Conservation (phyloP, 1,140 invertebrate genomes). For the Aphaenogaster rudis region DNA sequence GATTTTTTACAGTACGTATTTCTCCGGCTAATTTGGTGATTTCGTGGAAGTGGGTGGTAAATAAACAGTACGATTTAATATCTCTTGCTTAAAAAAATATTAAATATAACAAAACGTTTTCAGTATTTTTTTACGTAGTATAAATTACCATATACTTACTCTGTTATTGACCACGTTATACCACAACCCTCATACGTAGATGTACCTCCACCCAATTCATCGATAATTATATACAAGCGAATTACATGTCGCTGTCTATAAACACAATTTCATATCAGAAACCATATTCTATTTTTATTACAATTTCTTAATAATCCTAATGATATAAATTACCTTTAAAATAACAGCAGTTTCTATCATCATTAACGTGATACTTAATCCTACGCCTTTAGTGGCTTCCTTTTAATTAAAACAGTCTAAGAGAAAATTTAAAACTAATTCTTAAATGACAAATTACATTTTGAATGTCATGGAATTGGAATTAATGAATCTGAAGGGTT, state of each 20-base stretch:
- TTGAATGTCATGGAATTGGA: not conserved
- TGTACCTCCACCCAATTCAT: conserved; percentile 99
- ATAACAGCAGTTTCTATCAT: conserved; percentile 98
- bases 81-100: conserved; percentile 90
- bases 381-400: conserved; percentile 54
- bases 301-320: not conserved
- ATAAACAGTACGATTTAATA: conserved; percentile 95
- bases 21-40: conserved; percentile 93
- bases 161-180: conserved; percentile 98
- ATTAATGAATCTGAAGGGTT: not conserved
- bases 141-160: conserved; percentile 89
- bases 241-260: conserved; percentile 94
- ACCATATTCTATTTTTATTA: conserved; percentile 50
- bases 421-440: conserved; percentile 93
- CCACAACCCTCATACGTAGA: conserved; percentile 99
- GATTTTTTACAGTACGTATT: conserved; percentile 92
- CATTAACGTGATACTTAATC: too few relatives aligned
- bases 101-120: conserved; percentile 50
- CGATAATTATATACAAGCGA: conserved; percentile 96
- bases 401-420: conserved; percentile 91
- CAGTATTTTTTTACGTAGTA: conserved; percentile 21
- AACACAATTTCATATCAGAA: conserved; percentile 64
- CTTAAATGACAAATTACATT: conserved; percentile 82
- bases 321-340: conserved; percentile 89
- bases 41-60: conserved; percentile 99